phyloP scores from a whole-genome alignment of 1,140 invertebrate genomes.

The Telenomus remus region DNA sequence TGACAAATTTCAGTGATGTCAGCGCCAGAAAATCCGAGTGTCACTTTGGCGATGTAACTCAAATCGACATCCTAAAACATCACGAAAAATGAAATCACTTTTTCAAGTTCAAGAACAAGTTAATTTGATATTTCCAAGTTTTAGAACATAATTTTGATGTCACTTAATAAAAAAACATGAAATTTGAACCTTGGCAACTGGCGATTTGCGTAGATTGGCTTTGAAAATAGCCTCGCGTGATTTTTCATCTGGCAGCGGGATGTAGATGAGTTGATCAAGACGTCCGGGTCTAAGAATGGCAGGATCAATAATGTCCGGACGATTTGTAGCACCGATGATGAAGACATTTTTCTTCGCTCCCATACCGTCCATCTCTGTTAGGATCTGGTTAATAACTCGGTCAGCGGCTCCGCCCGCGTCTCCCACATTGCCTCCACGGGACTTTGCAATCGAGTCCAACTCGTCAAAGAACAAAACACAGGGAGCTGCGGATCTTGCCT shows the following conservation, averaged over 20 bases:
- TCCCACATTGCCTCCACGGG: constrained; percentile 96
- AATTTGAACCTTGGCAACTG: constrained; percentile 86
- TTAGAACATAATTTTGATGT: no score
- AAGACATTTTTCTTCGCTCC: constrained; percentile 99
- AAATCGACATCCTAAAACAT: constrained; percentile 92
- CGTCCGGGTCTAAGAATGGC: constrained; percentile 98
- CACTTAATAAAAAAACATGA: no score
- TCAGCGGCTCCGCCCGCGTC: constrained; percentile 99
- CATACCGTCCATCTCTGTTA: constrained; percentile 99
- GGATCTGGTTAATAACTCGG: constrained; percentile 99
- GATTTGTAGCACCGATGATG: constrained; percentile 98
- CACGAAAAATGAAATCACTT: constrained; percentile 31
- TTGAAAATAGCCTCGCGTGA: constrained; percentile 96
- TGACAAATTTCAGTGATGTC: constrained; percentile 99
- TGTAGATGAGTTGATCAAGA: constrained; percentile 99
- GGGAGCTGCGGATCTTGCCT: constrained; percentile 98
- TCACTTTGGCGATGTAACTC: constrained; percentile 95
- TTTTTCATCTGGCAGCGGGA: constrained; percentile 99
- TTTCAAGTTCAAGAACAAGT: no score
- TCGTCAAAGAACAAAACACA: constrained; percentile 99
- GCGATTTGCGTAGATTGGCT: constrained; percentile 97
- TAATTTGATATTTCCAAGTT: no score
- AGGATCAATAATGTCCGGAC: constrained; percentile 98
- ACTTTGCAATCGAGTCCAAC: constrained; percentile 99
- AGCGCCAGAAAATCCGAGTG: constrained; percentile 98